A percentile compares a stretch with the other conserved stretches of the same genome.
Conservation (phyloP, 2,113 vertebrate species). For the Synchiropus splendidus region DNA sequence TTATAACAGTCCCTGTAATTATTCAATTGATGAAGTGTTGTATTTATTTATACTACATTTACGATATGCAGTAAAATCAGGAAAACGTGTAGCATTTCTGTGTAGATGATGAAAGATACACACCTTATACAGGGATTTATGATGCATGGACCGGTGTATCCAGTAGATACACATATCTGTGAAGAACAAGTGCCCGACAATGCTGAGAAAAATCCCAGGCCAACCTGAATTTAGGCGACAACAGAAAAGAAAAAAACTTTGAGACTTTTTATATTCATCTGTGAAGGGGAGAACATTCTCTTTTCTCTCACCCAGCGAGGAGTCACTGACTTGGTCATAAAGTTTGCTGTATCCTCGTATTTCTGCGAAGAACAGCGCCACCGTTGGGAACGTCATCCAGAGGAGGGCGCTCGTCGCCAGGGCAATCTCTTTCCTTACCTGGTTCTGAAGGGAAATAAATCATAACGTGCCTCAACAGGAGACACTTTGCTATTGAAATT, state of each 20-base stretch:
- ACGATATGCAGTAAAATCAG: too few relatives aligned
- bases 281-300: too few relatives aligned
- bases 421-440: constrained; percentile 77
- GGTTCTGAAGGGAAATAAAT: constrained; percentile 66
- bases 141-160: constrained; percentile 87
- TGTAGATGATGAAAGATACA: background rate
- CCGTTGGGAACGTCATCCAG: constrained; percentile 84
- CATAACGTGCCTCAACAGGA: too few relatives aligned
- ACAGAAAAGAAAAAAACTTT: background rate
- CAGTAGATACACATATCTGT: constrained; percentile 93
- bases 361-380: constrained; percentile 79
- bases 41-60: too few relatives aligned
- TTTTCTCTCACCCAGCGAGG: constrained; percentile 71
- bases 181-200: constrained; percentile 86
- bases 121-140: constrained; percentile 85
- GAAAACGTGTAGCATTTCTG: too few relatives aligned
- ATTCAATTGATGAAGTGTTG: too few relatives aligned
- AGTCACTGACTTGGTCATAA: constrained; percentile 72
- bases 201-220: constrained; percentile 71
- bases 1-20: too few relatives aligned
- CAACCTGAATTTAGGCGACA: constrained; percentile 63
- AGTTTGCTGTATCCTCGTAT: constrained; percentile 87
- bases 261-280: background rate
- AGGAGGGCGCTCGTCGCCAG: constrained; percentile 70
- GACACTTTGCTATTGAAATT: too few relatives aligned